These are phyloP conservation scores for Eupithecia inturbata DNA, from an alignment of 2,888 invertebrate genomes.

Conservation along the genomic window DNA sequence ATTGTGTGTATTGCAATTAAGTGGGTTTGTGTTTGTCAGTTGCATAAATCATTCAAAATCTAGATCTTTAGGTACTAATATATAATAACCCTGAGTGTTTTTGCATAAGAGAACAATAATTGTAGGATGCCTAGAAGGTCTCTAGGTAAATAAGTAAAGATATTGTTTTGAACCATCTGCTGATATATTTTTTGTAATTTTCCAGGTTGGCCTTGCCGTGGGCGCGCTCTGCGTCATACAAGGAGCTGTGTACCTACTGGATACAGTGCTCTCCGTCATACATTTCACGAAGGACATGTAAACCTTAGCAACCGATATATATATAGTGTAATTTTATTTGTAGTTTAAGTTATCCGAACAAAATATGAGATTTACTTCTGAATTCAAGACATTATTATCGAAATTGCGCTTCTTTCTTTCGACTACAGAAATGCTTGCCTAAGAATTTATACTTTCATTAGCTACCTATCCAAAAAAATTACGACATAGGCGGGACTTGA, in stretches of 20 bases:
- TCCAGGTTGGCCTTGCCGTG: conserved; percentile 90
- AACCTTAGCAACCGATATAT: conserved; percentile 44
- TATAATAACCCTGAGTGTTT: neutral
- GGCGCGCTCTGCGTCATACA: conserved; percentile 91
- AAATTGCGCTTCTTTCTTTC: neutral
- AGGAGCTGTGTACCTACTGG: conserved; percentile 91
- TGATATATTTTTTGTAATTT: conserved; percentile 35
- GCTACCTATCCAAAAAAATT: neutral
- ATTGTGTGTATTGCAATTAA: neutral
- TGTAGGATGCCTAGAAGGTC: neutral
- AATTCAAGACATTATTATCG: neutral
- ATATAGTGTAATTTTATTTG: conserved; percentile 39
- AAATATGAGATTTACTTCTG: neutral
- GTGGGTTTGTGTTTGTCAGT: neutral
- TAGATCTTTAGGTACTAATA: neutral
- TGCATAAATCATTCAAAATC: neutral
- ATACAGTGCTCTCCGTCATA: conserved; percentile 90
- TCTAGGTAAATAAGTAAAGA: neutral
- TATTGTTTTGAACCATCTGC: neutral
- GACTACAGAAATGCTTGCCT: neutral
- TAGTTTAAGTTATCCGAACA: conserved; percentile 35
- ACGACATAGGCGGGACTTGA: neutral
- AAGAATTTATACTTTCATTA: neutral
- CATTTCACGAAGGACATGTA: conserved; percentile 88
- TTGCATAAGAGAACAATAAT: neutral